Evolutionary conservation across 2,797 vertebrate species (phyloP).

Genomic region (Tragopan temminckii): DNA sequence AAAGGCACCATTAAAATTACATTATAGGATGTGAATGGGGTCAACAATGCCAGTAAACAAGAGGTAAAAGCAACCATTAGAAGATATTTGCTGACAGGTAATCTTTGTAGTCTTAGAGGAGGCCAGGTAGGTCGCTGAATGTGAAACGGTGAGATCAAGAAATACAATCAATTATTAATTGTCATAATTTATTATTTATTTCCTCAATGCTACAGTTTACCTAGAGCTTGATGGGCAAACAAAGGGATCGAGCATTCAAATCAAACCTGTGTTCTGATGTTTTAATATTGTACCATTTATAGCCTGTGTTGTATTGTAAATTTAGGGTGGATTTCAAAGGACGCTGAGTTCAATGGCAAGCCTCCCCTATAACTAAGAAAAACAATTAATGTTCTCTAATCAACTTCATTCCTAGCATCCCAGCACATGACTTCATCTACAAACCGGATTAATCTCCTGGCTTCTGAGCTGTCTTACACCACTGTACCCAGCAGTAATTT

Average conservation of each 20-base stretch:
- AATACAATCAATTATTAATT: constrained; percentile 65
- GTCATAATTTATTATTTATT: constrained; percentile 66
- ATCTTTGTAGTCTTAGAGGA: constrained; percentile 50
- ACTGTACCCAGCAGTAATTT: background rate
- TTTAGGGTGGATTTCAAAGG: background rate
- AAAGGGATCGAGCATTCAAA: background rate
- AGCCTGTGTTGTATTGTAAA: background rate
- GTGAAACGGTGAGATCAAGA: constrained; percentile 49
- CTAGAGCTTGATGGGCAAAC: constrained; percentile 45
- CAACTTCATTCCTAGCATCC: constrained; percentile 38
- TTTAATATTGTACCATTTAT: background rate
- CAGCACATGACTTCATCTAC: background rate
- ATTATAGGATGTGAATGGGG: constrained; percentile 30
- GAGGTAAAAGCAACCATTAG: constrained; percentile 69
- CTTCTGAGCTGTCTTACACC: background rate
- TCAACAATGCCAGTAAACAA: constrained; percentile 62
- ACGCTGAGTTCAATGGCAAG: background rate
- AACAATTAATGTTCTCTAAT: constrained; percentile 45
- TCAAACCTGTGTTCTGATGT: background rate
- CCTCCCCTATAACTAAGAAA: constrained; percentile 15
- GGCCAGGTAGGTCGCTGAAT: constrained; percentile 59
- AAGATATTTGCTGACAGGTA: constrained; percentile 48
- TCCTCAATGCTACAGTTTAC: constrained; percentile 52
- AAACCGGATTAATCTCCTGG: constrained; percentile 48
- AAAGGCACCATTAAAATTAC: constrained; percentile 65